phyloP scores from a whole-genome alignment of 2,888 invertebrate species.

The Tuberolachnus salignus region DNA sequence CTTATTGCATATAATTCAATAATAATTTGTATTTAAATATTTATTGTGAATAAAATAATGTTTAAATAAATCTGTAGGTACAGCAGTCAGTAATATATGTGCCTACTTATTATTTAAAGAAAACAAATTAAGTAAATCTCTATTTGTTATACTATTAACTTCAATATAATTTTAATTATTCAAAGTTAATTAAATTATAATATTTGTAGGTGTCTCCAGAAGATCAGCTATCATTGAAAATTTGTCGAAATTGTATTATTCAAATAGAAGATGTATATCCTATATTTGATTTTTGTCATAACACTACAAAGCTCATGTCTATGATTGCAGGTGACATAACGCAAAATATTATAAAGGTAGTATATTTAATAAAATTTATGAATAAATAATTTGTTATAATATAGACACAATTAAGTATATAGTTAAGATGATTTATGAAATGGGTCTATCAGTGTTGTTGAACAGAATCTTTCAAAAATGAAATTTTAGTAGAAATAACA shows the following conservation, averaged over 20 bases:
- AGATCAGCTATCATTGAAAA: slow-evolving; percentile 44
- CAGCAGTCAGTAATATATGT: too few relatives aligned
- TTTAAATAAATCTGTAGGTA: too few relatives aligned
- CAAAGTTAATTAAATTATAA: too few relatives aligned
- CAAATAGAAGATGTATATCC: slow-evolving; percentile 48
- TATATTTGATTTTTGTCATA: slow-evolving; percentile 29
- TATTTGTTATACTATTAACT: neutral
- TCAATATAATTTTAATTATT: neutral
- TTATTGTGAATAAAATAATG: too few relatives aligned
- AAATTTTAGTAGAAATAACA: too few relatives aligned
- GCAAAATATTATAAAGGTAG: slow-evolving; percentile 1
- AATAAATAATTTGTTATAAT: neutral
- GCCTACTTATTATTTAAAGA: too few relatives aligned
- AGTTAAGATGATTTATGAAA: neutral
- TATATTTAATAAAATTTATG: neutral
- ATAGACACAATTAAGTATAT: neutral
- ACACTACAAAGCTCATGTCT: slow-evolving; percentile 43
- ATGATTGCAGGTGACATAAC: slow-evolving; percentile 29
- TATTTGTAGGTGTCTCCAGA: slow-evolving; percentile 34
- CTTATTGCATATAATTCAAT: too few relatives aligned
- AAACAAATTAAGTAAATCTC: too few relatives aligned
- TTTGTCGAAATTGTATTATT: slow-evolving; percentile 36
- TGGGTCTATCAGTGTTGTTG: too few relatives aligned
- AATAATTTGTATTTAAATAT: too few relatives aligned
- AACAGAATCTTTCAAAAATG: too few relatives aligned